These are phyloP conservation scores for Drosophila meridiana DNA, from an alignment of 2,888 invertebrate genomes.

Conservation along the genomic window DNA sequence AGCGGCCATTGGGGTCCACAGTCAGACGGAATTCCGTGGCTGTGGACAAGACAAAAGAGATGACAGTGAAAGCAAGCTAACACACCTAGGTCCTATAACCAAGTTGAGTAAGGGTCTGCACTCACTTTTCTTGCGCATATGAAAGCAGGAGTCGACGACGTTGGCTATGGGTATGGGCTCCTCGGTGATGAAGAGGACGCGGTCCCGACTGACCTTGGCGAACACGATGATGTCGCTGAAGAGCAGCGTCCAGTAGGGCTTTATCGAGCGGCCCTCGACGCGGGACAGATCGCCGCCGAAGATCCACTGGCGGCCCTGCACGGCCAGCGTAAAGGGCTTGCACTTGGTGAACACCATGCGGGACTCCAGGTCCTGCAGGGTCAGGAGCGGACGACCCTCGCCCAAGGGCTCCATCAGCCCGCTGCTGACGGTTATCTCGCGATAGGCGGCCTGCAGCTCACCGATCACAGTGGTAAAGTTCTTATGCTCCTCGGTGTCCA, in stretches of 20 bases:
- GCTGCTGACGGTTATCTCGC: slow-evolving; percentile 93
- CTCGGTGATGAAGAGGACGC: slow-evolving; percentile 94
- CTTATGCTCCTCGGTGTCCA: slow-evolving; percentile 85
- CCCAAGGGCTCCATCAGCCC: slow-evolving; percentile 94
- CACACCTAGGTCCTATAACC: background rate
- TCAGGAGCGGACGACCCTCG: slow-evolving; percentile 92
- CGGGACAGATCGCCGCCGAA: slow-evolving; percentile 94
- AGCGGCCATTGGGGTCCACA: slow-evolving; percentile 88
- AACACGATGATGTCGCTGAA: slow-evolving; percentile 94
- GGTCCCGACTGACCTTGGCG: slow-evolving; percentile 93
- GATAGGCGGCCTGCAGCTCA: slow-evolving; percentile 88
- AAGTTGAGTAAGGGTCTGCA: background rate
- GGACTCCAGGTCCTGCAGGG: slow-evolving; percentile 93
- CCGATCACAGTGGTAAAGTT: slow-evolving; percentile 84
- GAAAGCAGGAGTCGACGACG: slow-evolving; percentile 93
- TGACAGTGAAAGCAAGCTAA: background rate
- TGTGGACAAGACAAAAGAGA: slow-evolving; percentile 79
- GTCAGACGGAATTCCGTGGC: slow-evolving; percentile 94
- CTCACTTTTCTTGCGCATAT: slow-evolving; percentile 92
- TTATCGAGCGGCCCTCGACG: slow-evolving; percentile 92
- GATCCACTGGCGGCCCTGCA: slow-evolving; percentile 94
- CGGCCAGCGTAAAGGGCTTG: slow-evolving; percentile 94
- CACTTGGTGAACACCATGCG: slow-evolving; percentile 95
- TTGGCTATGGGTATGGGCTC: slow-evolving; percentile 92
- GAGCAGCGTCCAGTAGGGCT: slow-evolving; percentile 94